These are phyloP conservation scores for Acrobasis consociella DNA, from an alignment of 2,888 invertebrate species.

Conservation along the genomic window DNA sequence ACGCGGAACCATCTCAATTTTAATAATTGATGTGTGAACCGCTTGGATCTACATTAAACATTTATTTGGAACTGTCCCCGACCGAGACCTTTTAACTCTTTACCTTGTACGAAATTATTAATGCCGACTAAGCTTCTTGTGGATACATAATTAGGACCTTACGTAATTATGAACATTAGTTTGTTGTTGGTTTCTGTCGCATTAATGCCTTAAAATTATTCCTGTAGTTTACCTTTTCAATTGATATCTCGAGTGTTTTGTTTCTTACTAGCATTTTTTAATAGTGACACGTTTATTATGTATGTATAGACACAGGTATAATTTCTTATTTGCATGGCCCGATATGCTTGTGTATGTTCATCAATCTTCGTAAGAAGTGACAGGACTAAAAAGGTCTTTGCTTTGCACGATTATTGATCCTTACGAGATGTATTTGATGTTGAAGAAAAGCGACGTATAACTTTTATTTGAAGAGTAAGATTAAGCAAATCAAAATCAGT, in stretches of 20 bases:
- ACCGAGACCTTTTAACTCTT: constrained; percentile 37
- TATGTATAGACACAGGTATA: too few species aligned
- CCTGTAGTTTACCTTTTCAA: too few species aligned
- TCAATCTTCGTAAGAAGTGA: neutral
- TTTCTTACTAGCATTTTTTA: neutral
- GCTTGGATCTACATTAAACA: constrained; percentile 35
- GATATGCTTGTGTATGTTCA: neutral
- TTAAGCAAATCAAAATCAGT: too few species aligned
- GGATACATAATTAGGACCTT: neutral
- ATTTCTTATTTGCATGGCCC: too few species aligned
- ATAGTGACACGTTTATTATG: too few species aligned
- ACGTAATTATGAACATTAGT: neutral
- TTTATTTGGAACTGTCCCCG: constrained; percentile 38
- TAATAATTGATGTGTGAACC: constrained; percentile 36
- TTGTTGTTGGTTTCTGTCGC: neutral
- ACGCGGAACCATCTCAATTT: constrained; percentile 32
- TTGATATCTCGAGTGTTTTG: too few species aligned
- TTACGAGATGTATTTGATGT: neutral
- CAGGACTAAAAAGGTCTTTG: neutral
- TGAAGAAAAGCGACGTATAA: neutral
- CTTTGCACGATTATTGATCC: neutral
- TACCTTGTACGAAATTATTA: constrained; percentile 31
- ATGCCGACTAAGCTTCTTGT: constrained; percentile 15
- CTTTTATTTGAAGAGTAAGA: neutral
- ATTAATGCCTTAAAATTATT: neutral